Percentiles rank a stretch among this genome's conserved stretches.
Conservation (phyloP, 92 coral and sea anemone species). For the Parazoanthus darwini region DNA sequence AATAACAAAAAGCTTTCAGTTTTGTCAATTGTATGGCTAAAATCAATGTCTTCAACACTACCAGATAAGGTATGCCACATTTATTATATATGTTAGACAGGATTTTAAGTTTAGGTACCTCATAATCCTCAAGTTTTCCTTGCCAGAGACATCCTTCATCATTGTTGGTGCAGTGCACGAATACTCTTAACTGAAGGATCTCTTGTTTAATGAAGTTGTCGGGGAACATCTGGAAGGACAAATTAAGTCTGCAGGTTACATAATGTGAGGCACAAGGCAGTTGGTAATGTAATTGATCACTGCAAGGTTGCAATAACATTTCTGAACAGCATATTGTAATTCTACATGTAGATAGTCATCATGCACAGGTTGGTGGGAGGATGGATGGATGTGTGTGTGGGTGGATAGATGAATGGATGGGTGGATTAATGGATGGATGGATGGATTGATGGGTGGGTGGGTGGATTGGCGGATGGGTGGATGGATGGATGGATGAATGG, state of each 20-base stretch:
- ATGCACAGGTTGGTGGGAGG: not conserved
- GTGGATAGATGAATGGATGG: not conserved
- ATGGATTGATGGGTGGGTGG: too few relatives aligned
- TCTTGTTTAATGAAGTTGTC: not conserved
- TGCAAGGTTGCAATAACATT: too few relatives aligned
- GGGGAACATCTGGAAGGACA: not conserved
- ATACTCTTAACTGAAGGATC: not conserved
- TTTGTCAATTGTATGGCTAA: too few relatives aligned
- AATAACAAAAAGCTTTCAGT: too few relatives aligned
- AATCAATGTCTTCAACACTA: too few relatives aligned
- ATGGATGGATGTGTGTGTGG: not conserved
- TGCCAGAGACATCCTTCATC: not conserved
- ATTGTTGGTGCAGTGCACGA: not conserved
- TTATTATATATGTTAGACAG: too few relatives aligned
- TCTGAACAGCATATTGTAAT: too few relatives aligned
- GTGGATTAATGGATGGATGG: not conserved
- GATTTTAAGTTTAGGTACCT: too few relatives aligned
- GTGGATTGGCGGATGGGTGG: too few relatives aligned
- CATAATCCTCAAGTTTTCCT: not conserved
- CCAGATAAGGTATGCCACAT: too few relatives aligned
- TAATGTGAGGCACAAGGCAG: not conserved
- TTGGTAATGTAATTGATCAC: too few relatives aligned
- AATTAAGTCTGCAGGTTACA: not conserved
- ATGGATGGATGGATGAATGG: too few relatives aligned
- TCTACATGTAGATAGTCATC: not conserved